These are phyloP conservation scores for Deilephila porcellus DNA, from an alignment of 2,888 invertebrate genomes.

Conservation along the genomic window DNA sequence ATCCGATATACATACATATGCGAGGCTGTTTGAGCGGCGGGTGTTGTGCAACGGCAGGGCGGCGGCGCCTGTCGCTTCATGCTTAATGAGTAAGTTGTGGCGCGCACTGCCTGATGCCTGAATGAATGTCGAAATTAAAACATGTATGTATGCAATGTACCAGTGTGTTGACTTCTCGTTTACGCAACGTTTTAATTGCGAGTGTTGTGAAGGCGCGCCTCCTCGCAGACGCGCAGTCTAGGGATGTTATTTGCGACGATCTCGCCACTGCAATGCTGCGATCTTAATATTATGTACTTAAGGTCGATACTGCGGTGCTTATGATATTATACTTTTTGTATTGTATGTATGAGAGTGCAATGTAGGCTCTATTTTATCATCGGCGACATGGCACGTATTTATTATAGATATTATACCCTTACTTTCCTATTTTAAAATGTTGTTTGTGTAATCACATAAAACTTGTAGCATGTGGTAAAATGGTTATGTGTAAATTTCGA, in stretches of 20 bases:
- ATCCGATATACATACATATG: not conserved
- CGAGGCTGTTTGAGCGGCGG: not conserved
- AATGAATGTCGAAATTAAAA: conserved; percentile 15
- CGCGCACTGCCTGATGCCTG: conserved; percentile 7
- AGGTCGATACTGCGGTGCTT: no score
- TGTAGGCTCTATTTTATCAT: no score
- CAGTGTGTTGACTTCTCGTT: not conserved
- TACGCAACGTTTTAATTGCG: conserved; percentile 5
- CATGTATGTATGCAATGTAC: no score
- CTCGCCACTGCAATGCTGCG: not conserved
- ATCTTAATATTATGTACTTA: not conserved
- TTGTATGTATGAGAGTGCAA: no score
- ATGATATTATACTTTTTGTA: no score
- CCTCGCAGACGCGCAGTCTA: not conserved
- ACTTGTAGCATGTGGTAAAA: no score
- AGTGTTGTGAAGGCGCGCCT: not conserved
- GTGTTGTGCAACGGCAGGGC: conserved; percentile 12
- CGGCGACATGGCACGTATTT: no score
- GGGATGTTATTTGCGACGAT: not conserved
- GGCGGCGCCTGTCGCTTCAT: not conserved
- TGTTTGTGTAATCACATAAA: no score
- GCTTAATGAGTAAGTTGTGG: not conserved
- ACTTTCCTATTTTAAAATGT: no score
- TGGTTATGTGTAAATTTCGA: no score
- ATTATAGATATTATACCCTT: no score